A percentile compares a stretch with the other conserved stretches of the same genome.
These are phyloP conservation scores for Ailuropoda melanoleuca DNA, from an alignment of 2,113 vertebrate genomes.

Conservation along the genomic window DNA sequence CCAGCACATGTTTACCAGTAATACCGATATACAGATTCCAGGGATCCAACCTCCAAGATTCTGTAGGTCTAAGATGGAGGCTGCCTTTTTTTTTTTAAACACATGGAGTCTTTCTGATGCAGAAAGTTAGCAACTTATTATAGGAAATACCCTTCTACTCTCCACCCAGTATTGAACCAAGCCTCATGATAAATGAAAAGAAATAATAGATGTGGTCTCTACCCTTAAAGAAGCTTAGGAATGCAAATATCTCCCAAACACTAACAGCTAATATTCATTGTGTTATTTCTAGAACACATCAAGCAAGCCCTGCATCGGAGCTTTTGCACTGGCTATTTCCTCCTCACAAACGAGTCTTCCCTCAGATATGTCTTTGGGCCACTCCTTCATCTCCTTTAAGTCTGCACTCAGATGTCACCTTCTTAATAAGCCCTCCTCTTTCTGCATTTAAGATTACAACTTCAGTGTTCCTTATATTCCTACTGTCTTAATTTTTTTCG, in stretches of 20 bases:
- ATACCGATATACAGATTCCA: background rate
- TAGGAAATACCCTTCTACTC: background rate
- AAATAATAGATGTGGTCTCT: background rate
- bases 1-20: background rate
- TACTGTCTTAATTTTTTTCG: background rate
- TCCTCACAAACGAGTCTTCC: background rate
- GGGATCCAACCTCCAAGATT: background rate
- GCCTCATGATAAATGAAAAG: background rate
- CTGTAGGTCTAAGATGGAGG: background rate
- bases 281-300: background rate
- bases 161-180: background rate
- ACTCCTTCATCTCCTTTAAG: background rate
- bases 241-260: background rate
- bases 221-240: background rate
- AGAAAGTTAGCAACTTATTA: background rate
- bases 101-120: background rate
- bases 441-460: background rate
- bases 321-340: background rate
- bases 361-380: background rate
- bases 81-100: background rate
- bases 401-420: background rate
- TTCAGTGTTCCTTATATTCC: background rate
- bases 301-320: background rate
- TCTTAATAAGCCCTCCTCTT: background rate
- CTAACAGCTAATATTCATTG: background rate